These are phyloP conservation scores for Macroramphosus scolopax DNA, from an alignment of 2,797 vertebrate species.

Conservation along the genomic window DNA sequence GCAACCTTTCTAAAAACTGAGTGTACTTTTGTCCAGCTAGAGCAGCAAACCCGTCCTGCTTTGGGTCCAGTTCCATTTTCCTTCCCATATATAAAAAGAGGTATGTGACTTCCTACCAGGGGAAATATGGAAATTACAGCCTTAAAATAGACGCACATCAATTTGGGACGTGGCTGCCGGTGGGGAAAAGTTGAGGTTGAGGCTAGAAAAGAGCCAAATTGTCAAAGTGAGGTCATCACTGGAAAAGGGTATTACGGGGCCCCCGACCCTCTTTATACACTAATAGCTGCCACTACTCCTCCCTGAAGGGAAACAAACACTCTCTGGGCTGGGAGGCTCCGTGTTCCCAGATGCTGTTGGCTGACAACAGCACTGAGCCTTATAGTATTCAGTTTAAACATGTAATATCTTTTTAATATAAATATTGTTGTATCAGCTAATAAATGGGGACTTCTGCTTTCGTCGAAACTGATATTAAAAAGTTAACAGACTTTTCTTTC, in stretches of 20 bases:
- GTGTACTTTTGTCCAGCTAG: slow-evolving; percentile 12
- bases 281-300: slow-evolving; percentile 32
- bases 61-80: slow-evolving; percentile 19
- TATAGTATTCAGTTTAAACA: background rate
- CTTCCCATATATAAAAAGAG: slow-evolving; percentile 44
- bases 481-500: slow-evolving; percentile 20
- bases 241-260: slow-evolving; percentile 54
- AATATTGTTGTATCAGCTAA: background rate
- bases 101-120: slow-evolving; percentile 23
- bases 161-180: slow-evolving; percentile 49
- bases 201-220: slow-evolving; percentile 47
- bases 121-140: slow-evolving; percentile 44
- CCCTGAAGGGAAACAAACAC: slow-evolving; percentile 53
- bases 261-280: slow-evolving; percentile 17
- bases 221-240: slow-evolving; percentile 60
- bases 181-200: slow-evolving; percentile 50
- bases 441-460: background rate
- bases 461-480: background rate
- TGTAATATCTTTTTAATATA: background rate
- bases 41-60: background rate
- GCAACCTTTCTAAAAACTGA: slow-evolving; percentile 6
- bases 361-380: background rate
- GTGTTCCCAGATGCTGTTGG: background rate
- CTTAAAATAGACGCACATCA: slow-evolving; percentile 51
- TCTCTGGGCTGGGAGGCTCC: background rate